A percentile compares a stretch with the other conserved stretches of the same genome.
Conservation (phyloP, 2,113 vertebrate species). For the Triplophysa rosa region DNA sequence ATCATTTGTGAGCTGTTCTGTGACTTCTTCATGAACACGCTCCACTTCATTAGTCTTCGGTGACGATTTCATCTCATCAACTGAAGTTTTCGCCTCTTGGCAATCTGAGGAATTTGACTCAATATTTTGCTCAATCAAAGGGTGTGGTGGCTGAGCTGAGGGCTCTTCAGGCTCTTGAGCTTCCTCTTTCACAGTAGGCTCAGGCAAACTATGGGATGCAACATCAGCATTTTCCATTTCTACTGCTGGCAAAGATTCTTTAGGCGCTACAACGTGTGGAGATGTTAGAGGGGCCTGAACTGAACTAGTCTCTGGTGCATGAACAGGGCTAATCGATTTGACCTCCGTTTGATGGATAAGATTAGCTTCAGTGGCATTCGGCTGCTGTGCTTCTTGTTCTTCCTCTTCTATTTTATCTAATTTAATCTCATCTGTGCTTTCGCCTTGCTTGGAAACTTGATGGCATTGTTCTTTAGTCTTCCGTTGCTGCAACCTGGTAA, state of each 20-base stretch:
- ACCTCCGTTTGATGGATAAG: conserved; percentile 54
- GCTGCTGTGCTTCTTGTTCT: conserved; percentile 73
- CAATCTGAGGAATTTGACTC: conserved; percentile 29
- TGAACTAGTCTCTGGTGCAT: conserved; percentile 38
- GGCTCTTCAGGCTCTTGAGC: conserved; percentile 59
- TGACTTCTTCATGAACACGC: conserved; percentile 7
- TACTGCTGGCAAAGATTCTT: conserved; percentile 57
- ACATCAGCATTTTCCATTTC: conserved; percentile 50
- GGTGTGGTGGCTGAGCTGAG: conserved; percentile 45
- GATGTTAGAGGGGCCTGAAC: conserved; percentile 46
- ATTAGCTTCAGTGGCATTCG: conserved; percentile 56
- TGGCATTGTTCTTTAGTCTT: conserved; percentile 84
- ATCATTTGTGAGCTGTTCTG: conserved; percentile 66
- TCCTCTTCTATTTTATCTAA: conserved; percentile 71
- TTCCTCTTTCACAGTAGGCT: conserved; percentile 67
- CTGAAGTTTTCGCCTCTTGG: conserved; percentile 49
- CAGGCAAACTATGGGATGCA: conserved; percentile 41
- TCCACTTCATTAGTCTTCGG: conserved; percentile 63
- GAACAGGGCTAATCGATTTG: conserved; percentile 69
- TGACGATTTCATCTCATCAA: conserved; percentile 61
- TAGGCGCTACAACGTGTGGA: conserved; percentile 52
- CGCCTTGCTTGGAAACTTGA: conserved; percentile 79
- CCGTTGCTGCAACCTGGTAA: conserved; percentile 83
- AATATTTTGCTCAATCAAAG: conserved; percentile 60
- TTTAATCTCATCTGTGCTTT: conserved; percentile 59